Evolutionary conservation across 2,888 invertebrate genomes (phyloP).

Genomic region (Panzeria rudis): DNA sequence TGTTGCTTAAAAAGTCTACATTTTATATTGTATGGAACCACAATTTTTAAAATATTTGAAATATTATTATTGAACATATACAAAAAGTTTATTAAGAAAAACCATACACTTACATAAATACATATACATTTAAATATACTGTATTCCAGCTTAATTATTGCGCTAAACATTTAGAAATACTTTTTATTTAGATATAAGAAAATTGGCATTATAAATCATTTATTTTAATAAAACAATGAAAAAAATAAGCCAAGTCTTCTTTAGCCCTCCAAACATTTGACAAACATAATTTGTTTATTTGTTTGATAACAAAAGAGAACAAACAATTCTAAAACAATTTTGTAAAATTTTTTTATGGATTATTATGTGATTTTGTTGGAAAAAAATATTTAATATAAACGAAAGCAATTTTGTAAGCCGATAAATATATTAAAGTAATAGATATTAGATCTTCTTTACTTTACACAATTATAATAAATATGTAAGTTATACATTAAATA

Average conservation of each 20-base stretch:
- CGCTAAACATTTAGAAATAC: constrained; percentile 65
- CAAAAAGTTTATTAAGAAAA: constrained; percentile 8
- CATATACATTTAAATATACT: constrained; percentile 36
- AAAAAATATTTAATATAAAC: constrained; percentile 46
- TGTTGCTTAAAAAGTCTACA: constrained; percentile 60
- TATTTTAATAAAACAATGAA: constrained; percentile 28
- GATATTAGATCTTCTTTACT: constrained; percentile 60
- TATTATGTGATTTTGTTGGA: constrained; percentile 50
- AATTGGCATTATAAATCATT: constrained; percentile 43
- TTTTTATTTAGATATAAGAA: constrained; percentile 62
- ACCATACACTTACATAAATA: constrained; percentile 21
- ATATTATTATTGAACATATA: constrained; percentile 60
- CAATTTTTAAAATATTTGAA: constrained; percentile 67
- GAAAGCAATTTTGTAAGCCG: constrained; percentile 66
- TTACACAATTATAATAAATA: constrained; percentile 60
- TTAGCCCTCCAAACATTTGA: constrained; percentile 63
- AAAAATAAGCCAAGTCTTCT: constrained; percentile 62
- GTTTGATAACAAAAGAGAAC: constrained; percentile 25
- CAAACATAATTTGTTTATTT: constrained; percentile 49
- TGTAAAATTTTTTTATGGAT: constrained; percentile 50
- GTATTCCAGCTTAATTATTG: constrained; percentile 65
- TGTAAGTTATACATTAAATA: constrained; percentile 64
- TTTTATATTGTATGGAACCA: constrained; percentile 66
- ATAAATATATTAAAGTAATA: constrained; percentile 47
- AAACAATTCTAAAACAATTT: constrained; percentile 44